phyloP scores from a whole-genome alignment of 1,140 invertebrate genomes.

The Yoshiicerus persimilis region DNA sequence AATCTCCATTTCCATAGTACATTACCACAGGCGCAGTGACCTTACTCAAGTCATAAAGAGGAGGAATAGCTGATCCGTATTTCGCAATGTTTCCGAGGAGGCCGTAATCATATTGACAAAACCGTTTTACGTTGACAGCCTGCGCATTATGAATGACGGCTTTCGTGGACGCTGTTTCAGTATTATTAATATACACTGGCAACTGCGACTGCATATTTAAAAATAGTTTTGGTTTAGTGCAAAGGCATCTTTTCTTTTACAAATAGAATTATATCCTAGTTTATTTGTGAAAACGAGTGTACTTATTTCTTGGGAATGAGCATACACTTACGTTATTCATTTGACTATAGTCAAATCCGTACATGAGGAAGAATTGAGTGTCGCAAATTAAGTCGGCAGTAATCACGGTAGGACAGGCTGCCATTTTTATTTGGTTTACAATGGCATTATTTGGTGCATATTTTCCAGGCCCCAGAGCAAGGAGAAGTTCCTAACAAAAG shows the following conservation, averaged over 20 bases:
- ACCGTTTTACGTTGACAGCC: conserved; percentile 61
- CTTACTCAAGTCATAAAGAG: conserved; percentile 35
- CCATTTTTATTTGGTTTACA: conserved; percentile 65
- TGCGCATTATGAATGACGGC: conserved; percentile 78
- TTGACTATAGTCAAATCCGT: not conserved
- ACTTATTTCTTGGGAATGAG: not conserved
- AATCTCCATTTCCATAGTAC: conserved; percentile 71
- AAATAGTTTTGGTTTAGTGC: not conserved
- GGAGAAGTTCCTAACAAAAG: not conserved
- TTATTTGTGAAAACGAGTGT: not conserved
- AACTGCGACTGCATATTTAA: not conserved
- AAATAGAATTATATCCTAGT: no score
- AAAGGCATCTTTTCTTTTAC: no score
- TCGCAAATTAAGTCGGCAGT: conserved; percentile 54
- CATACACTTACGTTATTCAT: conserved; percentile 48
- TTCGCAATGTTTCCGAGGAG: not conserved
- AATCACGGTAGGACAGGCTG: conserved; percentile 63
- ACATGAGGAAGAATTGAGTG: not conserved
- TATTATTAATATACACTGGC: conserved; percentile 60
- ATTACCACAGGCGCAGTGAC: conserved; percentile 62
- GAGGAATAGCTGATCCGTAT: conserved; percentile 28
- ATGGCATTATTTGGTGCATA: conserved; percentile 59
- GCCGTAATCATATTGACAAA: conserved; percentile 38
- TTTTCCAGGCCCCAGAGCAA: conserved; percentile 55
- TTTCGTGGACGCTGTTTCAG: conserved; percentile 75